A percentile compares a stretch with the other conserved stretches of the same genome.
phyloP scores from a whole-genome alignment of 2,797 vertebrate genomes.

The Melanotaenia parkinsoni region DNA sequence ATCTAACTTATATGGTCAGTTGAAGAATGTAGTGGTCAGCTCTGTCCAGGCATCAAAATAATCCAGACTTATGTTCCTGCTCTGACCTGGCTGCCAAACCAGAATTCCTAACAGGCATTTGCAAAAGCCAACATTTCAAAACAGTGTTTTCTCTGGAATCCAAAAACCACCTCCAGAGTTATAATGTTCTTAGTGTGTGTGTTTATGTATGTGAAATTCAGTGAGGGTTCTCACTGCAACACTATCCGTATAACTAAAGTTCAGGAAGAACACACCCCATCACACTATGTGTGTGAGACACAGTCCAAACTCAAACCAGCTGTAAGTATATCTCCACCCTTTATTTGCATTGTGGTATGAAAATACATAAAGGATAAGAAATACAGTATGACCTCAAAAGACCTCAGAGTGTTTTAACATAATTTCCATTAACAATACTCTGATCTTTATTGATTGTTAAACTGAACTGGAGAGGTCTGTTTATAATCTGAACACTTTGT shows the following conservation, averaged over 20 bases:
- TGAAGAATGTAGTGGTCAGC: slow-evolving; percentile 56
- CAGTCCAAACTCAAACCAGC: slow-evolving; percentile 58
- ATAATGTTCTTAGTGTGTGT: slow-evolving; percentile 49
- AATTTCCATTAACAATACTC: slow-evolving; percentile 7
- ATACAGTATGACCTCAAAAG: slow-evolving; percentile 21
- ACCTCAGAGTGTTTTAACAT: slow-evolving; percentile 32
- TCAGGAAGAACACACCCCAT: slow-evolving; percentile 59
- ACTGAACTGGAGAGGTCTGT: neutral
- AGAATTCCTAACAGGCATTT: slow-evolving; percentile 43
- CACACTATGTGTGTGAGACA: slow-evolving; percentile 10
- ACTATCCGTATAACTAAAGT: slow-evolving; percentile 30
- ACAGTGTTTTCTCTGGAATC: slow-evolving; percentile 67
- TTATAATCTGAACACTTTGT: neutral
- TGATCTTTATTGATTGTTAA: neutral
- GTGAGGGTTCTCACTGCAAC: slow-evolving; percentile 41
- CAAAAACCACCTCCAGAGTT: slow-evolving; percentile 28
- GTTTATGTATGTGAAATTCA: slow-evolving; percentile 53
- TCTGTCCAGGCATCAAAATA: slow-evolving; percentile 26
- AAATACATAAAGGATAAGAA: slow-evolving; percentile 32
- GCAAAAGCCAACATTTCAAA: slow-evolving; percentile 50
- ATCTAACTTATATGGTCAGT: slow-evolving; percentile 21
- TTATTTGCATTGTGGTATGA: slow-evolving; percentile 17
- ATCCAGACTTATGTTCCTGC: slow-evolving; percentile 17
- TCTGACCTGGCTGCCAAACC: slow-evolving; percentile 55
- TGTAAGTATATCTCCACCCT: slow-evolving; percentile 41